Conservation (phyloP, 30 jellyfish, hydroid and myxozoan genomes). For the Pseudorhiza aurosa region DNA sequence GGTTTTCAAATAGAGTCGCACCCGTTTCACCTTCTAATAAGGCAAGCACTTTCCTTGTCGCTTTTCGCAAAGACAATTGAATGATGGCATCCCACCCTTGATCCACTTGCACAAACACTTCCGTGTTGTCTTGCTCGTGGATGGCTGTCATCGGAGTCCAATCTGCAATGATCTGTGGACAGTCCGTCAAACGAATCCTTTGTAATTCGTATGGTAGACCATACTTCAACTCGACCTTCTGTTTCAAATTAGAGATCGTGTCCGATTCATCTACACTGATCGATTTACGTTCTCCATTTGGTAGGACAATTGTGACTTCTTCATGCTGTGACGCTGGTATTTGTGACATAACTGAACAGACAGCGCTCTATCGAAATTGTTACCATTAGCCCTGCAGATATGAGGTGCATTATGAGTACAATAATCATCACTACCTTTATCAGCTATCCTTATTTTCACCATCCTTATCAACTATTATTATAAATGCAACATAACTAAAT, state of each 20-base stretch:
- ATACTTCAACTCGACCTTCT: slow-evolving; percentile 29
- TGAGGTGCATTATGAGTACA: too few species aligned
- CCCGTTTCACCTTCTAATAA: slow-evolving; percentile 3
- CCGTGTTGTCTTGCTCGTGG: slow-evolving; percentile 24
- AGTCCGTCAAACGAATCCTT: slow-evolving; percentile 9
- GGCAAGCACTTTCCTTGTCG: slow-evolving; percentile 9
- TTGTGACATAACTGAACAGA: not conserved
- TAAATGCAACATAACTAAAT: too few species aligned
- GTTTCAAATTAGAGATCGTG: slow-evolving; percentile 26
- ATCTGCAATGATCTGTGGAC: slow-evolving; percentile 21
- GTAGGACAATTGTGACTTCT: slow-evolving; percentile 27
- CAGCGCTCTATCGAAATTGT: too few species aligned
- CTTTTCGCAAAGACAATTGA: slow-evolving; percentile 34
- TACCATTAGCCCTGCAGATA: too few species aligned
- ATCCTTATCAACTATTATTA: too few species aligned
- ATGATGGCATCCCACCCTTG: slow-evolving; percentile 35
- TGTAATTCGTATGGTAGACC: slow-evolving; percentile 62
- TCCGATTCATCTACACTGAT: slow-evolving; percentile 1
- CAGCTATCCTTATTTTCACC: too few species aligned
- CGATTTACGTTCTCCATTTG: slow-evolving; percentile 48
- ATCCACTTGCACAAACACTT: slow-evolving; percentile 33
- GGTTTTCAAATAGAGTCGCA: not conserved
- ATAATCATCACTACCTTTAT: too few species aligned
- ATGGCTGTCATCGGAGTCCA: slow-evolving; percentile 41
- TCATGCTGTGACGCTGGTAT: not conserved